Evolutionary conservation across 2,797 vertebrate genomes (phyloP), one percentile per base, ranked within the genome.

Genomic region (Sarcophilus harrisii): DNA sequence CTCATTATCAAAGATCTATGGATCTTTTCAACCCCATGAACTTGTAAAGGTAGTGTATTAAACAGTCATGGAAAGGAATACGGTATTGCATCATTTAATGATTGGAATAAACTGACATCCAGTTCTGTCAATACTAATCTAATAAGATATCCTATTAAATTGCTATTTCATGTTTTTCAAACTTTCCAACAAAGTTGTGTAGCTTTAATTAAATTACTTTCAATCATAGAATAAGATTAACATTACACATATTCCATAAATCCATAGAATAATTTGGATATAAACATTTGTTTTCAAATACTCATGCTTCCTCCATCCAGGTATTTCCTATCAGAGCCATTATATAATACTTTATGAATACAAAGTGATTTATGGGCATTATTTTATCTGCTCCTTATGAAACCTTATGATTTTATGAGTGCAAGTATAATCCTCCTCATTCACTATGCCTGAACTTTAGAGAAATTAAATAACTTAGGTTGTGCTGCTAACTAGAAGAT

Each of bases 181-280:
- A 59, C 49, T 38, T 92, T 91, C 32, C 90, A 92, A 58, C 38
- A 73, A 92, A 87, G 32, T 58, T 62, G 54, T n/a, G 10, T 66
- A 59, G 54, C 55, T 87, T 62, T 58, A 30, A 38, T 92, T 49
- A 93, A 91, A 91, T 66, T 92, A 73, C 52, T 93, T 95, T 94
- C 28, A 49, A 49, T 45, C 60, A 92, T 58, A 14, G 55, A 93
- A 81, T 59, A 90, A 94, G 90, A 93, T 58, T 54, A 27, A 58
- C 60, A 29, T 58, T 87, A n/a, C n/a, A 58, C 58, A 92, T 92
- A 49, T 62, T 92, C 66, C 54, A 90, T 89, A 93, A 58, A 12
- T 2, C 54, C 73, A 81, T 81, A 38, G 55, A 16, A 91, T 54
- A 89, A 57, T 12, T 57, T 28, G 60, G 54, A 59, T 92, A 5